These are phyloP conservation scores for Oryzias javanicus DNA, from an alignment of 2,113 vertebrate species.

Conservation along the genomic window DNA sequence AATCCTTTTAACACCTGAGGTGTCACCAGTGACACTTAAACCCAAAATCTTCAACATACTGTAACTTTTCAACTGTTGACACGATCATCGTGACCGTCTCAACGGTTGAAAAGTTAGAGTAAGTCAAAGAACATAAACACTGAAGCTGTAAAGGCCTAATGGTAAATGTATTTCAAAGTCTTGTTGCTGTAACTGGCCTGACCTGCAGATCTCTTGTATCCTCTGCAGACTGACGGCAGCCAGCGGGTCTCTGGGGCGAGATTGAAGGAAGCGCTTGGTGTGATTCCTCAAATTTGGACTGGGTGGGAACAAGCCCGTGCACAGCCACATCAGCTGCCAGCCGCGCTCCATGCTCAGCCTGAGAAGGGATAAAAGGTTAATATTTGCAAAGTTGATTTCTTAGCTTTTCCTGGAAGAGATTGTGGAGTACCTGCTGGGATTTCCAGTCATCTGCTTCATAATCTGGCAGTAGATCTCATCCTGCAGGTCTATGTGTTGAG, in stretches of 20 bases:
- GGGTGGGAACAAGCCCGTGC: constrained; percentile 87
- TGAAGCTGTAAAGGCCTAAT: too few relatives aligned
- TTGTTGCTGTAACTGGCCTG: constrained; percentile 15
- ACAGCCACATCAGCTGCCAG: constrained; percentile 96
- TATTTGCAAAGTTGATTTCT: not conserved
- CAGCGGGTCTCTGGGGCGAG: constrained; percentile 77
- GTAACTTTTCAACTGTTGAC: too few relatives aligned
- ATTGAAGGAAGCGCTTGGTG: constrained; percentile 84
- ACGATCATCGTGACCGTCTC: too few relatives aligned
- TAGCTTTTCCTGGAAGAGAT: not conserved
- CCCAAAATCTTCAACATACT: too few relatives aligned
- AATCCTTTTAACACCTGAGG: too few relatives aligned
- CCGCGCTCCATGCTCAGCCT: constrained; percentile 86
- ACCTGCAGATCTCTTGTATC: constrained; percentile 84
- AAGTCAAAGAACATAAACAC: too few relatives aligned
- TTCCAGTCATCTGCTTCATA: constrained; percentile 91
- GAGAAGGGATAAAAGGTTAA: not conserved
- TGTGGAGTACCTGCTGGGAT: constrained; percentile 80
- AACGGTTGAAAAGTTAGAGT: too few relatives aligned
- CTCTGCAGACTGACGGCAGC: constrained; percentile 79
- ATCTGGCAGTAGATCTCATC: constrained; percentile 98
- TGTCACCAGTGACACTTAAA: too few relatives aligned
- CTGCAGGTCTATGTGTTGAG: constrained; percentile 75
- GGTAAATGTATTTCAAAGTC: too few relatives aligned
- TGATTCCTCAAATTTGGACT: constrained; percentile 78